Evolutionary conservation across 2,888 invertebrate genomes (phyloP), one percentile per base, ranked within the genome.

Genomic region (Leucophenga montana): DNA sequence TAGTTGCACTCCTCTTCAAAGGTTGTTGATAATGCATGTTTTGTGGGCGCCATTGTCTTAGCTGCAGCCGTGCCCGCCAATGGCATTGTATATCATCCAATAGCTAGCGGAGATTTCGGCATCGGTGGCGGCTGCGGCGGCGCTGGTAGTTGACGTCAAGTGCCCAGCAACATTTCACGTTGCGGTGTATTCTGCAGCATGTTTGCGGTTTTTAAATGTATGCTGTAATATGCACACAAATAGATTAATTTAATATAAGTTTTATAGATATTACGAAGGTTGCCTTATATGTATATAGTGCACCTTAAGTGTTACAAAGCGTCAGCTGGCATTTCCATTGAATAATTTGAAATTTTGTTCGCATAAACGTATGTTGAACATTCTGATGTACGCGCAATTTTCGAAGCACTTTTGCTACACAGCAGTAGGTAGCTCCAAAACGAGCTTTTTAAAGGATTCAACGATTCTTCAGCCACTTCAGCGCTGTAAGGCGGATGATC

Each of bases 161-260:
- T 85, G 73, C 85, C 79, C 71, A 86, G 64, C 4, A 87, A 74
- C 50, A 86, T 61, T 71, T 87, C 87, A 20, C 85, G 85, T 71
- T 87, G 88, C 18, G 88, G 86, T 44, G 88, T 86, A 73, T 80
- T 84, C 74, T 88, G 87, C 68, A 88, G 77, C 77, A 86, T 83
- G 69, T 87, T 88, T 70, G 87, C 88, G 44, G 88, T 88, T 84
- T 87, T 88, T 66, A 88, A 78, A 72, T 88, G 87, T 71, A 88
- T 79, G 72, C 88, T 88, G 4, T 27, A 27, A 27, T 27, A 27
- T 27, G 27, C 27, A 46, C 61, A 53, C 18, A 48, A 50, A 20
- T 66, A 48, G 33, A 27, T 33, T 46, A 44, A 50, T n/a, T 59
- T 39, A 27, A 0, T n/a, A n/a, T n/a, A n/a, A n/a, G n/a, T n/a